Evolutionary conservation across 2,888 invertebrate genomes (phyloP).

Genomic region (Cyaniris semiargus): DNA sequence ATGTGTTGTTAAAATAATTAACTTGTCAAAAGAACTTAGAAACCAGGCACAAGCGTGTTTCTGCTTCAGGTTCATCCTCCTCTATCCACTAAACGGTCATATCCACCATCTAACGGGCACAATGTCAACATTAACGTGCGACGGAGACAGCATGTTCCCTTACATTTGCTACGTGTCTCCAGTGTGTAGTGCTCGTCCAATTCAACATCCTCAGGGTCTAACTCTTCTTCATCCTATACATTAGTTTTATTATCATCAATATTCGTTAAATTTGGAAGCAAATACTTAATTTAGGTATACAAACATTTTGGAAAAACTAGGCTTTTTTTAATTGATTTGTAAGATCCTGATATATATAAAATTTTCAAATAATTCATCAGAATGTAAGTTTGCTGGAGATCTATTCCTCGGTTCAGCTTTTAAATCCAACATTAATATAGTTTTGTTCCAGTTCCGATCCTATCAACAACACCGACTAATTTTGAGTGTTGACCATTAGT

Average conservation of each 20-base stretch:
- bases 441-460: no score
- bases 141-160: constrained; percentile 56
- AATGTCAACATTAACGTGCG: constrained; percentile 21
- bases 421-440: no score
- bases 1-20: no score
- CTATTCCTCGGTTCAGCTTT: no score
- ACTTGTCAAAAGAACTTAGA: no score
- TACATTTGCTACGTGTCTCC: constrained; percentile 95
- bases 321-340: no score
- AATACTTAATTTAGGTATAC: background rate
- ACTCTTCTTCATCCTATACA: constrained; percentile 89
- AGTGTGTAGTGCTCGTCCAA: constrained; percentile 92
- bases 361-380: no score
- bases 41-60: no score
- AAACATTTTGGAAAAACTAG: background rate
- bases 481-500: no score
- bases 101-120: constrained; percentile 17
- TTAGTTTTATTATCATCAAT: constrained; percentile 18
- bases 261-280: background rate
- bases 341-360: no score
- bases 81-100: background rate
- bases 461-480: no score
- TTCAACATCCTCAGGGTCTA: constrained; percentile 93
- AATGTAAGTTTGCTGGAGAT: background rate
- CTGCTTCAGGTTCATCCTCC: background rate